Evolutionary conservation across 2,888 invertebrate genomes (phyloP), one percentile per base, ranked within the genome.

Genomic region (Noctua comes): DNA sequence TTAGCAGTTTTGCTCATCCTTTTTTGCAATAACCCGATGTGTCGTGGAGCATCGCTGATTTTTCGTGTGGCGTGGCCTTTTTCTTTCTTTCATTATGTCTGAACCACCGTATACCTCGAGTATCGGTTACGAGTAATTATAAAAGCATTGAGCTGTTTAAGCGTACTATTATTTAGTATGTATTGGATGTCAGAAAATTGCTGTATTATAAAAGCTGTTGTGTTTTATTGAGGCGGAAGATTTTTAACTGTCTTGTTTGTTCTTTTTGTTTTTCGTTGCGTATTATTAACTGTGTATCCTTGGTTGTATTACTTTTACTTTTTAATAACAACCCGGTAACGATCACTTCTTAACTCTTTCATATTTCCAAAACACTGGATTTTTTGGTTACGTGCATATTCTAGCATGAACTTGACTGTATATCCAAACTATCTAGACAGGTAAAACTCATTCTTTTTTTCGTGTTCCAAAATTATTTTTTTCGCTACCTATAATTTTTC

Each of bases 11-110:
- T 91, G 91, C 91, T 91, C 92, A 94, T 95, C 93, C 68, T 93
- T 95, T 95, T 96, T 96, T 95, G 94, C 95, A 90, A 88, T 85
- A 90, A 92, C 90, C 92, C 93, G 93, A 87, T 93, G 93, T 92
- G 91, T 92, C 90, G 90, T 92, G 82, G 87, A 91, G 83, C 89
- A 88, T 89, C 87, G 88, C 88, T 90, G 85, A 87, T 85, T 87
- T 84, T 87, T 84, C 85, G 87, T 87, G 87, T 87, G 75, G 62
- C 64, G 6, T 16, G 86, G 85, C 91, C 90, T 93, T 95, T 91
- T 88, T n/a, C 73, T 73, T 73, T n/a, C 72, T 31, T 46, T 46
- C n/a, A 48, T 73, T 76, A 24, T 54, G 31, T n/a, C 91, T 89
- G 68, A 48, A 74, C 91, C 90, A 92, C 91, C 92, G 93, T 94